Base-by-base conservation (phyloP, 2,888 invertebrate species). In the Lasioglossum pauxillum region DNA sequence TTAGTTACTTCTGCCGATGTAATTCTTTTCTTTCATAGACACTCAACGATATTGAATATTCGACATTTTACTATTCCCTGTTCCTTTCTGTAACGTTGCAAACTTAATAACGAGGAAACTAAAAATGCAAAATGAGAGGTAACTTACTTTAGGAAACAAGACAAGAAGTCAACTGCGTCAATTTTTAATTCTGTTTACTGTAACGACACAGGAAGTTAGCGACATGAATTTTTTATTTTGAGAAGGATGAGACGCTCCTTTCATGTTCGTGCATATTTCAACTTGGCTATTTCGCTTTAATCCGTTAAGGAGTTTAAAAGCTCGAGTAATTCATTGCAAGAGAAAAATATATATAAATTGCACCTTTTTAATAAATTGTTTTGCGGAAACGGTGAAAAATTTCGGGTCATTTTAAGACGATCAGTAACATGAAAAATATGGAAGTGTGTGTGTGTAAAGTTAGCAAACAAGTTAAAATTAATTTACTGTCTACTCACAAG, bases 191-290 rank as follows among this genome's bases (percentile, higher is more conserved):
- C 19, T 44, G 57, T 69, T 83, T 23, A 27, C 74, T 35, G 27
- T n/a, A 16, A 35, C 27, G 35, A 16, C 23, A 19, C 31, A 41
- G 12, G 44, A 57, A 27, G 53, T 69, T 69, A 16, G 35, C 38
- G 8, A 27, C 44, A 38, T 41, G 53, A 82, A 81, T 80, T 60
- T 82, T 80, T 82, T 53, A 73, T 81, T 73, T n/a, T 1, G 12
- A 4, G 3, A 16, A 14, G 19, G 23, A 31, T 10, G 16, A 8
- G 23, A 57, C 53, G 44, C 23, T 75, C 38, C 27, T 46, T 80
- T 27, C 75, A 23, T 27, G 35, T 19, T 19, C 49, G 35, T 75
- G 49, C 67, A 74, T 79, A 35, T 67, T 75, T 38, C 80, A 72
- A 49, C 46, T 19, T 31, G 19, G 69, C 19, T 27, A 46, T 77